Base-by-base conservation (phyloP, 2,113 vertebrate genomes). In the Cygnus buccinator region DNA sequence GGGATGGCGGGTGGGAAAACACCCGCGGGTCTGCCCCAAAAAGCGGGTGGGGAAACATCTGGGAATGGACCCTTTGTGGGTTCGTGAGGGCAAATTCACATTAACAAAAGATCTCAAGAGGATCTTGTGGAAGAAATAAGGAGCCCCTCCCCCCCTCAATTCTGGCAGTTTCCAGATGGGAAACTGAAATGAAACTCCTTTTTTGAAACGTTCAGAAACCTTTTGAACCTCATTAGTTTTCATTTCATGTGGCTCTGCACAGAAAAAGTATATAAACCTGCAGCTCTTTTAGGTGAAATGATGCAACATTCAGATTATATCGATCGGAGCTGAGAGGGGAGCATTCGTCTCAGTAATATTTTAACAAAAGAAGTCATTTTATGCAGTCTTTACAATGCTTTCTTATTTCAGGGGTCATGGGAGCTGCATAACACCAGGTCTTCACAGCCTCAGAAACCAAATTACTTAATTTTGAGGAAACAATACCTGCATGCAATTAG, bases 171-270 rank as follows among this genome's bases (percentile, higher is more conserved):
- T 96, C 90, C 94, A 96, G 92, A 97, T 92, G 94, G 92, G 73
- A 93, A 96, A 88, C 82, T 61, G 57, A 97, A 97, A 94, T 89
- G 10, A 96, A 96, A 91, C 81, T 82, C 82, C 58, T 84, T 62
- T 84, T 46, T 8, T 11, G 2, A 85, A 90, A 93, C 68, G 67
- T 81, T 96, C 93, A 90, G 93, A 95, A 97, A 96, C 90, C 94
- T 96, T 96, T 95, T 95, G 92, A 96, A 95, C 87, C 85, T 95
- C 95, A 92, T 97, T 95, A 94, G 67, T 95, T 96, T 96, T 93
- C 92, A 96, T 96, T 93, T 97, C 94, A 90, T 92, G 93, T 91
- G 90, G 78, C 50, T 90, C 79, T 67, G 82, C 78, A 88, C 88
- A 96, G 54, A 95, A 85, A 13, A 83, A 86, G 90, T 86, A 88